phyloP scores from a whole-genome alignment of 1,140 invertebrate species.

The Scaptomyza graminum region DNA sequence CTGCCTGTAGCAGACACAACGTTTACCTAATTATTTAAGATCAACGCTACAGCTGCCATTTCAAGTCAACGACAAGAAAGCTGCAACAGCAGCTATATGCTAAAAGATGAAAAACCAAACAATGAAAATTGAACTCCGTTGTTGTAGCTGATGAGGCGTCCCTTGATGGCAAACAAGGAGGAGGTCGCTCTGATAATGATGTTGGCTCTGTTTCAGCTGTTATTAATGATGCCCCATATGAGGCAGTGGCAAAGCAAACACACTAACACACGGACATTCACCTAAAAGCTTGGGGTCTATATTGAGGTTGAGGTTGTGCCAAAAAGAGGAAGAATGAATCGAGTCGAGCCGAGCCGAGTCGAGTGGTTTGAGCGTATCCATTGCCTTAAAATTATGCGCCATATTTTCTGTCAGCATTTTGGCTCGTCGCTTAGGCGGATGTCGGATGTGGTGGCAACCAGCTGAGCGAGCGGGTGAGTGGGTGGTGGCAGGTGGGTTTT shows the following conservation, averaged over 20 bases:
- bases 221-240: constrained; percentile 79
- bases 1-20: constrained; percentile 65
- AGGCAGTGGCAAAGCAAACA: constrained; percentile 25
- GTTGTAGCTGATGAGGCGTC: constrained; percentile 2
- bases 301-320: constrained; percentile 31
- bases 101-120: constrained; percentile 55
- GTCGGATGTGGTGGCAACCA: constrained; percentile 66
- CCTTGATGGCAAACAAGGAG: not conserved
- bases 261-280: constrained; percentile 12
- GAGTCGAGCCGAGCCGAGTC: not conserved
- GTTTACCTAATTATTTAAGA: constrained; percentile 79
- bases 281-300: constrained; percentile 36
- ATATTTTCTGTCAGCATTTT: constrained; percentile 61
- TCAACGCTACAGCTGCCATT: constrained; percentile 56
- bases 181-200: constrained; percentile 64
- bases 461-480: not conserved
- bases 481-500: not conserved
- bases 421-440: constrained; percentile 64
- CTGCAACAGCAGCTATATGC: not conserved
- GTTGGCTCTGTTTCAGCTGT: constrained; percentile 67
- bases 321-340: not conserved
- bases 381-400: constrained; percentile 79
- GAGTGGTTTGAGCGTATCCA: constrained; percentile 27
- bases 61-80: constrained; percentile 57
- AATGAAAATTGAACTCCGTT: constrained; percentile 69